phyloP scores from a whole-genome alignment of 2,113 vertebrate genomes.

The Rhegmatorhina hoffmannsi region DNA sequence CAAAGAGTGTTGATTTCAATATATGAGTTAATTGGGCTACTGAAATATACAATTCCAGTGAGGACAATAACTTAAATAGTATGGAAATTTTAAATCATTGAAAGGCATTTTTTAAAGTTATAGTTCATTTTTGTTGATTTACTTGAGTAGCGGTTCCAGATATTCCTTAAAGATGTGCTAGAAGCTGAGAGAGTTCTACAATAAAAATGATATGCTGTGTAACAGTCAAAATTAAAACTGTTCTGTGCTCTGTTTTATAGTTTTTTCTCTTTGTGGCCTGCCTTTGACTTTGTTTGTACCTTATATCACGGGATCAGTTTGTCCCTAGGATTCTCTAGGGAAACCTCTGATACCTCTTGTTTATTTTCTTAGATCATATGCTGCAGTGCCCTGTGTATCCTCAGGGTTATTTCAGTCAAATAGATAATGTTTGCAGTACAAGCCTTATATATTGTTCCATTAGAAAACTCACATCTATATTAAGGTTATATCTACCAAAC shows the following conservation, averaged over 20 bases:
- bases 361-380: background rate
- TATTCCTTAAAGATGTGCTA: background rate
- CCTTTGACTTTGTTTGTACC: conserved; percentile 5
- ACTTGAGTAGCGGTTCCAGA: background rate
- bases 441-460: background rate
- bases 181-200: background rate
- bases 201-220: conserved; percentile 33
- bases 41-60: background rate
- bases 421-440: background rate
- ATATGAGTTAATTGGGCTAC: background rate
- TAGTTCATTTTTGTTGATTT: conserved; percentile 12
- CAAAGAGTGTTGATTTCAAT: background rate
- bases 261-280: conserved; percentile 11
- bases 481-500: background rate
- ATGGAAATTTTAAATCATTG: background rate
- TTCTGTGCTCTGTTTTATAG: background rate
- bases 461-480: background rate
- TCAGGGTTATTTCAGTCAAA: background rate
- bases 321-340: background rate
- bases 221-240: conserved; percentile 11
- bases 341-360: background rate
- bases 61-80: background rate
- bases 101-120: background rate
- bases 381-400: background rate
- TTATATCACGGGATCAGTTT: background rate